These are phyloP conservation scores for Spisula subtruncata DNA, from an alignment of 2,888 invertebrate genomes.

Conservation along the genomic window DNA sequence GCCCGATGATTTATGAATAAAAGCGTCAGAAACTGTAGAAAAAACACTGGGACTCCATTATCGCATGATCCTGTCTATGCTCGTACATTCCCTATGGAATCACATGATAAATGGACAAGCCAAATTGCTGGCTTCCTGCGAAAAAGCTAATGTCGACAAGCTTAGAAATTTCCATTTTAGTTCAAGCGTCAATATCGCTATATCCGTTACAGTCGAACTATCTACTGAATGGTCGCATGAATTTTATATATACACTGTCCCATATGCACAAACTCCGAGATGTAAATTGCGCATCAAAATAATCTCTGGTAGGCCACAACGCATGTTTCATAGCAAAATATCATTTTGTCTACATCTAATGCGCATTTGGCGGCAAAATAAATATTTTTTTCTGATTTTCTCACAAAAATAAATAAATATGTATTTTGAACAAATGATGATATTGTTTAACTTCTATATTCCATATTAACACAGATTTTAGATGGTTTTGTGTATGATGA, in stretches of 20 bases:
- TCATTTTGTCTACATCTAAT: slow-evolving; percentile 34
- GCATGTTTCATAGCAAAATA: slow-evolving; percentile 45
- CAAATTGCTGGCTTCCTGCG: slow-evolving; percentile 20
- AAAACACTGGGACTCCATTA: background rate
- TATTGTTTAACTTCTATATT: background rate
- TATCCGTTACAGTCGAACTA: slow-evolving; percentile 8
- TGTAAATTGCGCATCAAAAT: slow-evolving; percentile 20
- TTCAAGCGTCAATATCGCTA: slow-evolving; percentile 17
- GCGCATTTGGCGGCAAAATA: slow-evolving; percentile 37
- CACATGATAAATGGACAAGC: slow-evolving; percentile 33
- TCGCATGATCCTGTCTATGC: background rate
- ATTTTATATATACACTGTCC: background rate
- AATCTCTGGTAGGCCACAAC: slow-evolving; percentile 48
- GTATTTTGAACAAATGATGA: slow-evolving; percentile 33
- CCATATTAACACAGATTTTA: slow-evolving; percentile 35
- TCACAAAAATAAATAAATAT: slow-evolving; percentile 55
- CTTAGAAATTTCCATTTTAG: background rate
- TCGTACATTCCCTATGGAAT: slow-evolving; percentile 34
- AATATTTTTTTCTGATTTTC: slow-evolving; percentile 35
- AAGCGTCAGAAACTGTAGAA: background rate
- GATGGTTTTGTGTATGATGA: slow-evolving; percentile 32
- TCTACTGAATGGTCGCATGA: slow-evolving; percentile 9
- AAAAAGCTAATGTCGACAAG: slow-evolving; percentile 5
- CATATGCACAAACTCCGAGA: slow-evolving; percentile 1
- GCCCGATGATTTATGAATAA: background rate